Evolutionary conservation across 1,140 invertebrate genomes (phyloP), one percentile per base, ranked within the genome.

Genomic region (Pachypsylla venusta): DNA sequence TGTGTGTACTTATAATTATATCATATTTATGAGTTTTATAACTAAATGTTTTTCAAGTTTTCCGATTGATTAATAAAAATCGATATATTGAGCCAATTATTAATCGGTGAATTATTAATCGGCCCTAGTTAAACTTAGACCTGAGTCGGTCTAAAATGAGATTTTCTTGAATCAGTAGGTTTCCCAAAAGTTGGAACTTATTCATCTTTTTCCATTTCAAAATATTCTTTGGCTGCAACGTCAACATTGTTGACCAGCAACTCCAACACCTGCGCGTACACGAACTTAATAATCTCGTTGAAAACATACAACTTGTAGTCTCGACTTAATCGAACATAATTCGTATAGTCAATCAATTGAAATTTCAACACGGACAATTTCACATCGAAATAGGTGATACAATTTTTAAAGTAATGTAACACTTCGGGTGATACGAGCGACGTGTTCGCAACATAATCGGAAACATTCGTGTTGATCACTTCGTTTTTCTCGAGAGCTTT

Each of bases 251-350:
- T 48, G 7, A 48, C 22, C 4, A 48, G n/a, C 7, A 10, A 19
- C 4, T 48, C 42, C 42, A 48, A 3, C n/a, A n/a, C 16, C 42
- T 48, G 42, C 7, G 22, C n/a, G 22, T 48, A 48, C 7, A 48
- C 42, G 22, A 48, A 48, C 42, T 48, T 48, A n/a, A 48, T 48
- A 22, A 48, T 48, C 42, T 48, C 42, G 22, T n/a, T n/a, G n/a
- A 48, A 48, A n/a, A 48, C 42, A 19, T 48, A 48, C 4, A 48
- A 3, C 42, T 48, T 48, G 42, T 48, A n/a, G 4, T 48, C 42
- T 5, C 42, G 42, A 5, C n/a, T 7, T 22, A 48, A 3, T 3
- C 7, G 42, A 22, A 10, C 22, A 22, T 48, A 48, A 22, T n/a
- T n/a, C 4, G 42, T 48, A n/a, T 48, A 48, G n/a, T 48, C 42